A percentile compares a stretch with the other conserved stretches of the same genome.
phyloP scores from a whole-genome alignment of 2,113 vertebrate genomes.

The Nicator chloris region DNA sequence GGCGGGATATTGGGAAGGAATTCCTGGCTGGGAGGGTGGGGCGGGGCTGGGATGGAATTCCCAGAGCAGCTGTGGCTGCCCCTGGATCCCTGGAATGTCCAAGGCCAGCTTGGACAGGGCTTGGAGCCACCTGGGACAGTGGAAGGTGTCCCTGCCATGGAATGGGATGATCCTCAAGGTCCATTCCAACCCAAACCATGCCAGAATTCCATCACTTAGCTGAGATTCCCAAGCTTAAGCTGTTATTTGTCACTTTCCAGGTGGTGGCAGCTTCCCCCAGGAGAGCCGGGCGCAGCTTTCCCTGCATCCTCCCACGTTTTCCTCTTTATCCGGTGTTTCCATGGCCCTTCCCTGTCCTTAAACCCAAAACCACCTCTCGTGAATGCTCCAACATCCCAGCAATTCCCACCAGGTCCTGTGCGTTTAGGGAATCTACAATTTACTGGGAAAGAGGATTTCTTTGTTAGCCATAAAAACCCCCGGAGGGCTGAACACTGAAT shows the following conservation, averaged over 20 bases:
- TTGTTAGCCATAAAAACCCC: rapidly evolving
- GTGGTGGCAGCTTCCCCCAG: neutral
- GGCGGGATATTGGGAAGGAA: neutral
- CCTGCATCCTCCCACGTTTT: rapidly evolving
- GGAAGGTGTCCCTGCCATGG: neutral
- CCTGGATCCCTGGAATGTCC: neutral
- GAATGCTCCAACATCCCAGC: neutral
- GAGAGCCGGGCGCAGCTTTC: neutral
- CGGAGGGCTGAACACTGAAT: neutral
- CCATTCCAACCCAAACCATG: neutral
- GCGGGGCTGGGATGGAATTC: neutral
- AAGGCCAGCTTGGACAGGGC: neutral
- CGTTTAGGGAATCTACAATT: neutral
- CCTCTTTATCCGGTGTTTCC: neutral
- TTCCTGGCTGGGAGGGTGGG: neutral
- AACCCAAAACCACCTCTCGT: neutral
- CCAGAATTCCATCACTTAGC: neutral
- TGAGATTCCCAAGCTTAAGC: neutral
- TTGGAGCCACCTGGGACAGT: rapidly evolving
- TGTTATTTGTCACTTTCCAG: neutral
- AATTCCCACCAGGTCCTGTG: neutral
- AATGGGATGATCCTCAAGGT: neutral
- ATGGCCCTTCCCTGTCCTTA: no score
- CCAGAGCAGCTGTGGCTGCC: neutral
- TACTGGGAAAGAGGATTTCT: neutral